Evolutionary conservation across 2,113 vertebrate genomes (phyloP), one percentile per base, ranked within the genome.

Genomic region (Sapayoa aenigma): DNA sequence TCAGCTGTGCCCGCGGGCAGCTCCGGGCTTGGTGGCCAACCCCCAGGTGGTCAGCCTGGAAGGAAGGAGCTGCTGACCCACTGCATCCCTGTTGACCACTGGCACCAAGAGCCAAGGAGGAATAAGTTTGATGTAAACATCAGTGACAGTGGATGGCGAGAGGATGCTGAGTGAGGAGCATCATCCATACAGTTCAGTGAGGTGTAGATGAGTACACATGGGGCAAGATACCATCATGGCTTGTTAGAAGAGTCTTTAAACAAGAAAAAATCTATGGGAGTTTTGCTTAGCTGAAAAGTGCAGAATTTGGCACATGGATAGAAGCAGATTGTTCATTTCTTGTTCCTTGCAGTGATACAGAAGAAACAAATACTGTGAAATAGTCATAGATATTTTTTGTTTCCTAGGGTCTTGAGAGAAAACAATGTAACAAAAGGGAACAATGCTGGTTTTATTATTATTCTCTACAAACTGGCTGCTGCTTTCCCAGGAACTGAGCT

Each of bases 371-470:
- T 77, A 5, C 9, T 47, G 73, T 46, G 7, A 86, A 90, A 63
- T 85, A 89, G 76, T 87, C 89, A 92, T 86, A 91, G 76, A 94
- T 89, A 94, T 49, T 81, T 78, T 90, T 96, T 94, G 56, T 90
- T 89, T 93, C 49, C 42, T 44, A 68, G 66, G 25, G 46, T 77
- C 87, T 94, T 88, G 77, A 77, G 90, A 96, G 80, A 82, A 94
- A 96, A 95, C 78, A 92, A 69, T 88, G 65, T 84, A 90, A 60
- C 83, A 67, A 74, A 91, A 95, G 72, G 59, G 60, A 95, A 71
- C 39, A 49, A 83, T 94, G 73, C 55, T 85, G 50, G n/a, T 42
- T 95, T 96, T 93, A 60, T 93, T 94, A 44, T 62, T 92, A 62
- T 67, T 89, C 58, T 86, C 33, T 63, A 18, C 42, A 82, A 91